These are phyloP conservation scores for Asteroscopus sphinx DNA, from an alignment of 2,888 invertebrate species.

Conservation along the genomic window DNA sequence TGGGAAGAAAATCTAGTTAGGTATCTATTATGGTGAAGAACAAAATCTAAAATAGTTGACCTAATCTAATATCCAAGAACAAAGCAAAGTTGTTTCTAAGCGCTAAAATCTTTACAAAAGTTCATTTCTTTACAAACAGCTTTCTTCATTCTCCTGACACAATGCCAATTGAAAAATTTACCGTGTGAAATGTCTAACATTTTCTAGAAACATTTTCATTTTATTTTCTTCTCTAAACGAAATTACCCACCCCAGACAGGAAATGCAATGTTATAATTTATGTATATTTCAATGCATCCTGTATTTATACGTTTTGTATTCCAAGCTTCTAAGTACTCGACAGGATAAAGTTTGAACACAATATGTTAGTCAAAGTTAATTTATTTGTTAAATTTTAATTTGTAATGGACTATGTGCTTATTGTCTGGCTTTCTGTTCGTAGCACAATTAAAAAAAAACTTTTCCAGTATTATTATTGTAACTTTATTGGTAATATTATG, in stretches of 20 bases:
- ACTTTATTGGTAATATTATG: slow-evolving; percentile 17
- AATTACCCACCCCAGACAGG: neutral
- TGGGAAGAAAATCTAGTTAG: neutral
- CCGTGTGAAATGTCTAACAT: slow-evolving; percentile 1
- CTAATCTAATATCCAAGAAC: slow-evolving; percentile 9
- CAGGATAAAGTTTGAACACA: neutral
- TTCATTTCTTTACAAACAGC: slow-evolving; percentile 25
- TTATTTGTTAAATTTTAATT: slow-evolving; percentile 26
- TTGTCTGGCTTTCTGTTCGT: slow-evolving; percentile 11
- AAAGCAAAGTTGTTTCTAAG: too few relatives aligned
- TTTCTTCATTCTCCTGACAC: slow-evolving; percentile 3
- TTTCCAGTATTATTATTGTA: slow-evolving; percentile 26
- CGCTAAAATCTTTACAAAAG: slow-evolving; percentile 25
- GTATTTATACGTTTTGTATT: too few relatives aligned
- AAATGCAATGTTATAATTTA: neutral
- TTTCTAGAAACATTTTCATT: neutral
- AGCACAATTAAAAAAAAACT: slow-evolving; percentile 12
- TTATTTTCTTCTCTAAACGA: slow-evolving; percentile 10
- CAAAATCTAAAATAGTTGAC: slow-evolving; percentile 5
- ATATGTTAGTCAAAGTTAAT: slow-evolving; percentile 23
- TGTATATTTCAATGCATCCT: too few relatives aligned
- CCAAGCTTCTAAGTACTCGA: neutral
- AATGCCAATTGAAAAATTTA: slow-evolving; percentile 34
- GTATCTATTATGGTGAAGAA: slow-evolving; percentile 8
- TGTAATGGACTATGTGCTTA: slow-evolving; percentile 8